Conservation (phyloP, 2,888 invertebrate species). For the Noctua comes region DNA sequence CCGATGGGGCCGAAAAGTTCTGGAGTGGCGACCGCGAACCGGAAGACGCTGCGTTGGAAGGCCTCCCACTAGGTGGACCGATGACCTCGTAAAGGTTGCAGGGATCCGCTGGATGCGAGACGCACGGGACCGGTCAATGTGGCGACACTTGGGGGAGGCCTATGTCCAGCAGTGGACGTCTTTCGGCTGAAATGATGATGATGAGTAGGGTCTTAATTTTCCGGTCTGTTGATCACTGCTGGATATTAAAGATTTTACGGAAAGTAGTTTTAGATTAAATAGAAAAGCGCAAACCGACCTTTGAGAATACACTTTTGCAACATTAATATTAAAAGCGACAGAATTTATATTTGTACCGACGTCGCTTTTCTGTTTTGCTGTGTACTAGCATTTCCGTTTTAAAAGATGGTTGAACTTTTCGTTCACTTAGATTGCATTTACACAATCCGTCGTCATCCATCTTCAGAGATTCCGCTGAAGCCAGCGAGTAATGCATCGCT, state of each 20-base stretch:
- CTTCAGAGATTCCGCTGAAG: constrained; percentile 4
- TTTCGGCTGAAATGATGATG: too few species aligned
- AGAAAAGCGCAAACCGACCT: neutral
- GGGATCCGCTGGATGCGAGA: too few species aligned
- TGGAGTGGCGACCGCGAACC: too few species aligned
- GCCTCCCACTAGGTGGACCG: too few species aligned
- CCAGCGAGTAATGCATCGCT: constrained; percentile 27
- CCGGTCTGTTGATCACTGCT: neutral
- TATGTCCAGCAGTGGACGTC: too few species aligned
- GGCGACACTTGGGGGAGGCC: too few species aligned
- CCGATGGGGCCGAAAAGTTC: too few species aligned
- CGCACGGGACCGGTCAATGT: too few species aligned
- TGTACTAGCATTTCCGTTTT: neutral
- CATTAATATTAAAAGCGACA: too few species aligned
- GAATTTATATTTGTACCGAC: too few species aligned
- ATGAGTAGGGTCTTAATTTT: neutral
- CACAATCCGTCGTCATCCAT: constrained; percentile 17
- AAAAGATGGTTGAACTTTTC: neutral
- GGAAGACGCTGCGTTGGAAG: too few species aligned
- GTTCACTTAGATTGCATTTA: neutral
- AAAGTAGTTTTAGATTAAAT: neutral
- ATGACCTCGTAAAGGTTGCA: too few species aligned
- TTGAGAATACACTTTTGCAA: neutral
- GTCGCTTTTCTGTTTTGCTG: neutral
- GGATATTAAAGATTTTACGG: neutral